A percentile compares a stretch with the other conserved stretches of the same genome.
Conservation (phyloP, 2,113 vertebrate species). For the Dromaius novaehollandiae region DNA sequence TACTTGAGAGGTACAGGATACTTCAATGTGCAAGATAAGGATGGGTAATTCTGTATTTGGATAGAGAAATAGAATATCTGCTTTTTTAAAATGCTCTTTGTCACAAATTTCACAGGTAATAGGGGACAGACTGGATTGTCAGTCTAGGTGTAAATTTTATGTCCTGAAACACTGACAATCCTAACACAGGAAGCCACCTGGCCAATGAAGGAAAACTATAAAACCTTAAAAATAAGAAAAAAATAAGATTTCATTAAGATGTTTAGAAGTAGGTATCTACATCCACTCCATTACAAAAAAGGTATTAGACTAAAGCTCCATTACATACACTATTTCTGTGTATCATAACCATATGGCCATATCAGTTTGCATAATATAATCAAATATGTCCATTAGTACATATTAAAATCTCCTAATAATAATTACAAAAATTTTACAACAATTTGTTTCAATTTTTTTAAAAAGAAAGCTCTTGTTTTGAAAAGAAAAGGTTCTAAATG, state of each 20-base stretch:
- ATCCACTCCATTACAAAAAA: neutral
- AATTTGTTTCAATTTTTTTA: neutral
- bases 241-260: no score
- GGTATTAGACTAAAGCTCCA: neutral
- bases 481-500: neutral
- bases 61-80: neutral
- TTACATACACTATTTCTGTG: neutral
- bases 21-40: neutral
- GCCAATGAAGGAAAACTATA: neutral
- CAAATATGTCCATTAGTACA: no score
- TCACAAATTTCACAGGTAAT: neutral
- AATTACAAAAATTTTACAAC: neutral
- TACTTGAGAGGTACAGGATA: neutral
- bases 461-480: neutral
- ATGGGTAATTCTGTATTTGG: neutral
- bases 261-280: neutral
- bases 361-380: neutral
- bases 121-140: neutral
- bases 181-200: neutral
- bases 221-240: neutral
- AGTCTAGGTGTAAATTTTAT: neutral
- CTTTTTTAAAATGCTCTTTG: no score
- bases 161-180: neutral
- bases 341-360: neutral
- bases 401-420: neutral